Evolutionary conservation across 1,140 invertebrate genomes (phyloP), one percentile per base, ranked within the genome.

Genomic region (Pogonomyrmex californicus): DNA sequence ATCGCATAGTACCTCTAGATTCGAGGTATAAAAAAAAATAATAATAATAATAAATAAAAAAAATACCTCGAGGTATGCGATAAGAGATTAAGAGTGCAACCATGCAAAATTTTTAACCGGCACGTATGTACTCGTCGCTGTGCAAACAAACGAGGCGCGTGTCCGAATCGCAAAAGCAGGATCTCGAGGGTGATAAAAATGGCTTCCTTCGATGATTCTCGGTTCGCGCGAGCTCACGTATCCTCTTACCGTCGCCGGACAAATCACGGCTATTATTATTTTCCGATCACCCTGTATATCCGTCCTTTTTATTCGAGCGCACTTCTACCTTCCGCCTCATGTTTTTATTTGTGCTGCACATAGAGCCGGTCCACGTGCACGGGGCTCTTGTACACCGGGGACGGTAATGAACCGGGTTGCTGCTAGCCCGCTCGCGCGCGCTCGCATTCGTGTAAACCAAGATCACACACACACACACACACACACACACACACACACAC

Each of bases 381-480:
- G 23, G 58, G 62, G 12, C 44, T 65, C 70, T 62, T 30, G 38
- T 78, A 66, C 51, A 62, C 30, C 58, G 60, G 38, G 49, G 60
- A 78, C 83, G 77, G 75, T 86, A 86, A 86, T 86, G 83, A 86
- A 77, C 58, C 83, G 54, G 68, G 62, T 38, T n/a, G n/a, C n/a
- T 81, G 70, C 60, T 70, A 54, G 58, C 51, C 62, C 73, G n/a
- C 58, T 62, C 81, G 51, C 38, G 75, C 33, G 49, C 41, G 12
- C 14, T 30, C 44, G 68, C 66, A 49, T 17, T 30, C n/a, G 51
- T 36, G 10, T 76, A 44, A 49, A 51, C 17, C 47, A 47, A 62
- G 44, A 51, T 30, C 33, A 58, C 58, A 17, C 6, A 17, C 38
- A 33, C 10, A 66, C 68, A 81, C 85, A 56, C 58, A 73, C 38